phyloP scores from a whole-genome alignment of 37 sponge, comb jelly and placozoan genomes.

The Hexactinellida sp. region DNA sequence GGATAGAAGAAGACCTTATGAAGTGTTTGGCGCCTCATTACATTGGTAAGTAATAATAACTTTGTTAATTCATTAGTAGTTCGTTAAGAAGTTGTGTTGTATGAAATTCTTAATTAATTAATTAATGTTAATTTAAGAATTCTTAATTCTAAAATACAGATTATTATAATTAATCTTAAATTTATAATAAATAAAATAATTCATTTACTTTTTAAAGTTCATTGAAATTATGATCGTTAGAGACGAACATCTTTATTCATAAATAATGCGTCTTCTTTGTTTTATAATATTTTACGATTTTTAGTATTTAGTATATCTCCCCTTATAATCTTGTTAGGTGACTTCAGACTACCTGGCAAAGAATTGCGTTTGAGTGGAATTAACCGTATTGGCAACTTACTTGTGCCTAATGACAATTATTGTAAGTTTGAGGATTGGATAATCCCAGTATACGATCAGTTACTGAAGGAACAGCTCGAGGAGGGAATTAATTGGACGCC shows the following conservation, averaged over 20 bases:
- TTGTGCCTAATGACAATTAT: constrained; percentile 89
- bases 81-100: background rate
- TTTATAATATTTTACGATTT: too few species aligned
- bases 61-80: too few species aligned
- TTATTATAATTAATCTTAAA: too few species aligned
- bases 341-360: constrained; percentile 59
- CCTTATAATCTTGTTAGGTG: too few species aligned
- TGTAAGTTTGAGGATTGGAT: constrained; percentile 93
- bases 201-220: too few species aligned
- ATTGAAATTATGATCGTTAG: too few species aligned
- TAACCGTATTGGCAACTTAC: constrained; percentile 86
- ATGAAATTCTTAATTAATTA: background rate
- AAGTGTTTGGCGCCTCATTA: constrained; percentile 82
- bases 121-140: background rate
- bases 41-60: constrained; percentile 33
- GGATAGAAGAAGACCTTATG: constrained; percentile 95
- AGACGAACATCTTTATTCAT: too few species aligned
- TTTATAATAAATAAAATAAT: too few species aligned
- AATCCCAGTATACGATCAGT: constrained; percentile 59
- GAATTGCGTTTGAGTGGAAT: constrained; percentile 67
- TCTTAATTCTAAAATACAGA: too few species aligned
- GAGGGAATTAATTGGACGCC: constrained; percentile 72
- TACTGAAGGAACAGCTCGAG: constrained; percentile 67
- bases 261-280: too few species aligned
- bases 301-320: too few species aligned